These are phyloP conservation scores for Zaprionus ghesquierei DNA, from an alignment of 1,140 invertebrate genomes.

Conservation along the genomic window DNA sequence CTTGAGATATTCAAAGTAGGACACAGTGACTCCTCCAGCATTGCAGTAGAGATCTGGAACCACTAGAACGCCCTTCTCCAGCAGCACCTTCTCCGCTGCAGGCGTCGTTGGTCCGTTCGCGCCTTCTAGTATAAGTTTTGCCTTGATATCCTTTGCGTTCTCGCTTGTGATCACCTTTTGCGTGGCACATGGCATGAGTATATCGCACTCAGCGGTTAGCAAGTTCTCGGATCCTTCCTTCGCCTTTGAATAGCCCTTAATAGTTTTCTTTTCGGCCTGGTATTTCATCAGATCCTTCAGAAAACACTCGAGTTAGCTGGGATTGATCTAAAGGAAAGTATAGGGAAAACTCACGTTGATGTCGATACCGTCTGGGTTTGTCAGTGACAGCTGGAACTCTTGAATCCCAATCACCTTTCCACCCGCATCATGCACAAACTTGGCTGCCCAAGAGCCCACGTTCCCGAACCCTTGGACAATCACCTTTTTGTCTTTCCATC, in stretches of 20 bases:
- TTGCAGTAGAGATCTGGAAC: conserved; percentile 94
- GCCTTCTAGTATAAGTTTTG: conserved; percentile 90
- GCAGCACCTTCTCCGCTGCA: conserved; percentile 90
- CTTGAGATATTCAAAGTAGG: conserved; percentile 96
- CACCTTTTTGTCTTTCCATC: conserved; percentile 90
- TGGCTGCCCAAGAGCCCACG: conserved; percentile 91
- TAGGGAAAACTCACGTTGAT: conserved; percentile 87
- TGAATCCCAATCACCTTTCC: conserved; percentile 92
- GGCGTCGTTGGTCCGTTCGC: conserved; percentile 95
- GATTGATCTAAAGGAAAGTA: background rate
- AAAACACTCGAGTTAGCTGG: background rate
- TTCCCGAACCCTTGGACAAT: conserved; percentile 96
- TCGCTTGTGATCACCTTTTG: conserved; percentile 91
- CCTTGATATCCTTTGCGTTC: conserved; percentile 90
- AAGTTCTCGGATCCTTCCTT: conserved; percentile 85
- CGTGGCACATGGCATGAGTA: conserved; percentile 92
- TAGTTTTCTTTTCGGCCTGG: conserved; percentile 85
- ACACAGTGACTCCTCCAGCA: conserved; percentile 94
- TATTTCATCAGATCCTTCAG: conserved; percentile 51
- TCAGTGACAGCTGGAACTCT: conserved; percentile 89
- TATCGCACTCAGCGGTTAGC: conserved; percentile 91
- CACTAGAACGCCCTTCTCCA: conserved; percentile 89
- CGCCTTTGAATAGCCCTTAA: conserved; percentile 90
- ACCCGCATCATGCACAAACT: conserved; percentile 90
- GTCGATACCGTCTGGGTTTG: conserved; percentile 91